Evolutionary conservation across 1,140 invertebrate species (phyloP), one percentile per base, ranked within the genome.

Genomic region (Bombus superbus): DNA sequence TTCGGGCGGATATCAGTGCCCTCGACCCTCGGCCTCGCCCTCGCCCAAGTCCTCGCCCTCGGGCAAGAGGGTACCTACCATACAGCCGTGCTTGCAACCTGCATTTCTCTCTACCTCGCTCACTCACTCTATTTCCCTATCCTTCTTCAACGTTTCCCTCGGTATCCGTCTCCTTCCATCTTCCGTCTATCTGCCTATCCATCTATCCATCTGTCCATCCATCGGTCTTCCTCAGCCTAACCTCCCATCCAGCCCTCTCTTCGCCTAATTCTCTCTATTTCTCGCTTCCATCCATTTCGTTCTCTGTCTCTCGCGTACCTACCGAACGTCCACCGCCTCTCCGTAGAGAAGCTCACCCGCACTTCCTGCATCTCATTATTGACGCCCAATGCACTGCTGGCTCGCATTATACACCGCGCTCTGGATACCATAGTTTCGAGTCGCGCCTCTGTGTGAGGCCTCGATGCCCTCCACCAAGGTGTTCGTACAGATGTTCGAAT

Each of bases 361-460:
- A 94, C 93, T 95, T 94, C 92, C 93, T 94, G 92, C 93, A 93
- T 95, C 93, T 95, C 92, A 93, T 94, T 95, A 94, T 88, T 93
- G 92, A 93, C 91, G 93, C 89, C 89, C 88, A 91, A 90, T 90
- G 93, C 92, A 94, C 89, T 89, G 90, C 88, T 94, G 90, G 89
- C 86, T 90, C 87, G 91, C 90, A 93, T 93, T 93, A 92, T 93
- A 89, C 89, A 91, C 79, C 79, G 75, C 80, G 44, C 25, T 35
- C 64, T 62, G 81, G 75, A 86, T 88, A 83, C 84, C 81, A 83
- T 74, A 71, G 86, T 89, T 89, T 86, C 81, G 82, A 28, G 42
- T 40, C 62, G 66, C 71, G 62, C 66, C 78, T 85, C 40, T 57
- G 73, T 57, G 72, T 38, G 44, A 28, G 44, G 44, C 42, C 42